Conservation (phyloP, 1,140 invertebrate genomes). For the Saccostrea cuccullata region DNA sequence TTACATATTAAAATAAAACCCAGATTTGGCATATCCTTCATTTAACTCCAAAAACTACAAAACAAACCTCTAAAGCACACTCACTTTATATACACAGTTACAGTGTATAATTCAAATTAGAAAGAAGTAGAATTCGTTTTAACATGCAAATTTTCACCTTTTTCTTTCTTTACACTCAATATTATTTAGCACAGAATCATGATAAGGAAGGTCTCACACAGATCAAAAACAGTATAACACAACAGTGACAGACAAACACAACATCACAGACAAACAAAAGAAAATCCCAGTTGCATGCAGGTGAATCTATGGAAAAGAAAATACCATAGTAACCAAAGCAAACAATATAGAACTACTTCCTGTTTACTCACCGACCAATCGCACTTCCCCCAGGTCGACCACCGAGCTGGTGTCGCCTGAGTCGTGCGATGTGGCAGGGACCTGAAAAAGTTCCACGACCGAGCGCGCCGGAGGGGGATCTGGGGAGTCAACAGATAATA, state of each 20-base stretch:
- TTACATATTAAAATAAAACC: too few species aligned
- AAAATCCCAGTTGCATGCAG: neutral
- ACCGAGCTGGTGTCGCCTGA: slow-evolving; percentile 13
- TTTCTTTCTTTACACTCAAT: too few species aligned
- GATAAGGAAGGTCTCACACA: neutral
- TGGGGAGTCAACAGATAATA: slow-evolving; percentile 34
- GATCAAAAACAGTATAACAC: neutral
- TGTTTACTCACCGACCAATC: slow-evolving; percentile 44
- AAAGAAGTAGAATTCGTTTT: too few species aligned
- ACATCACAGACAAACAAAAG: neutral
- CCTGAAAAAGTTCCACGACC: slow-evolving; percentile 49
- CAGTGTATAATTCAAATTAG: too few species aligned
- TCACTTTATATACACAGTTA: too few species aligned
- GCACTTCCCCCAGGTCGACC: slow-evolving; percentile 24
- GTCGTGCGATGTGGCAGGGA: slow-evolving; percentile 12
- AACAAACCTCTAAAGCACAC: too few species aligned
- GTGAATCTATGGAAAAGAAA: neutral
- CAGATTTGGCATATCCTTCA: too few species aligned
- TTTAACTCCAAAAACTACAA: too few species aligned
- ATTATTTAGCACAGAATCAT: too few species aligned
- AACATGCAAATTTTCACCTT: too few species aligned
- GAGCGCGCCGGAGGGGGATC: slow-evolving; percentile 37
- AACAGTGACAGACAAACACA: neutral
- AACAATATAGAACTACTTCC: slow-evolving; percentile 11
- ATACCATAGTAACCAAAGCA: slow-evolving; percentile 31